A percentile compares a stretch with the other conserved stretches of the same genome.
Evolutionary conservation across 1,140 invertebrate species (phyloP).

Genomic region (Listronotus oregonensis): DNA sequence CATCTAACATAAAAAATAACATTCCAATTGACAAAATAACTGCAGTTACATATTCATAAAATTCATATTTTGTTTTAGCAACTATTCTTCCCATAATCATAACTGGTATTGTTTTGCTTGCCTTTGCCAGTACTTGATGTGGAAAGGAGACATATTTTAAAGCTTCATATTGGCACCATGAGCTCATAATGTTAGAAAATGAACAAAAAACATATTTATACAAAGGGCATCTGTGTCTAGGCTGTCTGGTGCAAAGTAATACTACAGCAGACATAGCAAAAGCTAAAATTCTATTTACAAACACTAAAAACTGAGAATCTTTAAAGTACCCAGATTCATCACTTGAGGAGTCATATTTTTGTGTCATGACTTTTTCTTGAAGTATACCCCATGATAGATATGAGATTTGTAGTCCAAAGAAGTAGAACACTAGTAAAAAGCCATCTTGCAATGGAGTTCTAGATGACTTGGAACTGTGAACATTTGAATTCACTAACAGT

Average conservation of each 20-base stretch:
- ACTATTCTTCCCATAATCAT: conserved; percentile 98
- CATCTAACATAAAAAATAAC: conserved; percentile 85
- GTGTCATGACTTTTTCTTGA: conserved; percentile 91
- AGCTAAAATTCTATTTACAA: conserved; percentile 89
- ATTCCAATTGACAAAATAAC: conserved; percentile 90
- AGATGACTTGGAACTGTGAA: conserved; percentile 40
- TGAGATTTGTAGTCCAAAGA: conserved; percentile 84
- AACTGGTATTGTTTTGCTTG: conserved; percentile 94
- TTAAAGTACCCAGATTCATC: conserved; percentile 74
- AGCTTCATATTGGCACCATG: conserved; percentile 99
- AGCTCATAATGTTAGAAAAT: conserved; percentile 97
- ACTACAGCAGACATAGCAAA: conserved; percentile 71
- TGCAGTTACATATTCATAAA: conserved; percentile 92
- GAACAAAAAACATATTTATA: conserved; percentile 98
- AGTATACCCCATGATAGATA: conserved; percentile 94
- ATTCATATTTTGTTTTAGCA: conserved; percentile 85
- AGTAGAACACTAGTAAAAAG: conserved; percentile 75
- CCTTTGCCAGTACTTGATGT: conserved; percentile 93
- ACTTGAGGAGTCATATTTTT: conserved; percentile 70
- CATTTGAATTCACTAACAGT: conserved; percentile 46
- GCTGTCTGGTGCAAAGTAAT: conserved; percentile 66
- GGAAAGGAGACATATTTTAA: conserved; percentile 98
- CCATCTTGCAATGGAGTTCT: conserved; percentile 62
- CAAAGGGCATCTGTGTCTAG: conserved; percentile 80
- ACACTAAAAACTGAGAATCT: conserved; percentile 95